Evolutionary conservation across 1,140 invertebrate species (phyloP).

Genomic region (Drosophila watanabei): DNA sequence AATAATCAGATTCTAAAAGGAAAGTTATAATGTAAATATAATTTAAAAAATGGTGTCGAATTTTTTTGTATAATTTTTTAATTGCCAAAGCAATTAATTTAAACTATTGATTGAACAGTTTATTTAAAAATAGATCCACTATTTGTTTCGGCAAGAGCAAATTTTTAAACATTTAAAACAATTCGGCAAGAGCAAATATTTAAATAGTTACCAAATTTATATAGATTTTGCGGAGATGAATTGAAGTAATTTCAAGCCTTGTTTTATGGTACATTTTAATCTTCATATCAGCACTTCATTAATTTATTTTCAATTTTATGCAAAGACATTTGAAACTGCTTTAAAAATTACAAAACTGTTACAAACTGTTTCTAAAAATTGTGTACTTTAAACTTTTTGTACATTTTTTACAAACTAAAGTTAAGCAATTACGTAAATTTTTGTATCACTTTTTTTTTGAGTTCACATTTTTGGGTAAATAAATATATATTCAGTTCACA

Average conservation of each 20-base stretch:
- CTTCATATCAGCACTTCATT: background rate
- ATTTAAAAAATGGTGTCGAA: background rate
- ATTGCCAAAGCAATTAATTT: background rate
- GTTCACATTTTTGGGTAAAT: background rate
- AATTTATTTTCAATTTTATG: background rate
- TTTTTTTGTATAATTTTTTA: background rate
- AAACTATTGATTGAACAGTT: background rate
- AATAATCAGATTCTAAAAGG: background rate
- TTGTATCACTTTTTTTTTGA: background rate
- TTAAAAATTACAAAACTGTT: background rate
- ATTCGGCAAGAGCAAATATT: background rate
- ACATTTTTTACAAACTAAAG: background rate
- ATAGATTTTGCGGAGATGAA: background rate
- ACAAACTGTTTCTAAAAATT: too few relatives aligned
- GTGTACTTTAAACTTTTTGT: background rate
- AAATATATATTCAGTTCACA: background rate
- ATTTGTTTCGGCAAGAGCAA: too few relatives aligned
- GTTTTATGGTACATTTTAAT: too few relatives aligned
- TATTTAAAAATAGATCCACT: background rate
- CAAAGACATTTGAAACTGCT: background rate
- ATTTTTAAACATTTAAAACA: background rate
- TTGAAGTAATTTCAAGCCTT: background rate
- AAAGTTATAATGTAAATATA: background rate
- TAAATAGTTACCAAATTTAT: background rate
- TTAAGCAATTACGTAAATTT: too few relatives aligned